Conservation (phyloP, 2,888 invertebrate species). For the Drosophila incognita region DNA sequence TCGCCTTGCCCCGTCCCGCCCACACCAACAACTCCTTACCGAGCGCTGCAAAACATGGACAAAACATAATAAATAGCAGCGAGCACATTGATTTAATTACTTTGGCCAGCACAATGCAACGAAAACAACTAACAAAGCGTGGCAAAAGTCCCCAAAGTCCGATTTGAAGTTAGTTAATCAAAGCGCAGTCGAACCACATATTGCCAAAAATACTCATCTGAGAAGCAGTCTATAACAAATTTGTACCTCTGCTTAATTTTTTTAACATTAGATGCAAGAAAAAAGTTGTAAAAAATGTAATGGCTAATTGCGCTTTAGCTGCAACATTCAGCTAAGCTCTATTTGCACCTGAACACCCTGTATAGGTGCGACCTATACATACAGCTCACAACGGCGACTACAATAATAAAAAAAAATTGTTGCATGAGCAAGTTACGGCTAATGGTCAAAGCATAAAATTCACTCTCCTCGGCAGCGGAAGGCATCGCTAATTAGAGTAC, state of each 20-base stretch:
- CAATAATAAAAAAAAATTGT: slow-evolving; percentile 20
- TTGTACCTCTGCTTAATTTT: neutral
- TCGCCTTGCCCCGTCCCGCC: neutral
- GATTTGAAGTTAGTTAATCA: slow-evolving; percentile 10
- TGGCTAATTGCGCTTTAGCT: neutral
- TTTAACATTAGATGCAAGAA: neutral
- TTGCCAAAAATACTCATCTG: neutral
- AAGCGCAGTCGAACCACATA: slow-evolving; percentile 8
- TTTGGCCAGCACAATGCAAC: slow-evolving; percentile 32
- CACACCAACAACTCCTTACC: neutral
- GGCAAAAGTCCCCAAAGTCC: slow-evolving; percentile 25
- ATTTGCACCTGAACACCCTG: slow-evolving; percentile 14
- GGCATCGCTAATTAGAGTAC: slow-evolving; percentile 38
- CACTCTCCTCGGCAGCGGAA: slow-evolving; percentile 17
- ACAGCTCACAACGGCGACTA: neutral
- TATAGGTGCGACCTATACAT: neutral
- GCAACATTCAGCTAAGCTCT: too few relatives aligned
- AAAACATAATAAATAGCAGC: slow-evolving; percentile 26
- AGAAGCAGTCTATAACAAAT: neutral
- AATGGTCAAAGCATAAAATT: slow-evolving; percentile 35
- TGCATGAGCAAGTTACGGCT: slow-evolving; percentile 18
- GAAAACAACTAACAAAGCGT: slow-evolving; percentile 22
- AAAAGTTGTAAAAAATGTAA: neutral
- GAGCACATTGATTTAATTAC: slow-evolving; percentile 63
- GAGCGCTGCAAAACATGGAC: slow-evolving; percentile 8